These are phyloP conservation scores for Riparia riparia DNA, from an alignment of 2,113 vertebrate species.

Conservation along the genomic window DNA sequence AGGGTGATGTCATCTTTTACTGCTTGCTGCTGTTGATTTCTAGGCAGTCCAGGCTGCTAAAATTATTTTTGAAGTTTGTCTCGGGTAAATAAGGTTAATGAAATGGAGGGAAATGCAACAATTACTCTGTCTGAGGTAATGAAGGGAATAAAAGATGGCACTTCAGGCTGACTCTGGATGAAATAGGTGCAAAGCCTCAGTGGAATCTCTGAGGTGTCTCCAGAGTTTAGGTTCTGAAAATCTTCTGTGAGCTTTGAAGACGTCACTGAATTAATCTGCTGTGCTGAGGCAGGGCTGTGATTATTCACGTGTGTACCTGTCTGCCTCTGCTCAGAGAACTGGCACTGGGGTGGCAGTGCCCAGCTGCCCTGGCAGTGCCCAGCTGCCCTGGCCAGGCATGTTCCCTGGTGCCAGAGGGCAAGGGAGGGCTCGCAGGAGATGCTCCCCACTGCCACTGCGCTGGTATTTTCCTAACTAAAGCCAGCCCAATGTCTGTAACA, in stretches of 20 bases:
- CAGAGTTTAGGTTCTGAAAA: not conserved
- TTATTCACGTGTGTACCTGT: rapidly evolving
- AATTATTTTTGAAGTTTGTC: not conserved
- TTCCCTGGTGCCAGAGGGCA: not conserved
- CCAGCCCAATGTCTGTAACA: not conserved
- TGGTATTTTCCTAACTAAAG: not conserved
- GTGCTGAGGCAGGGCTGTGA: not conserved
- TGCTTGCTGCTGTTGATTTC: not conserved
- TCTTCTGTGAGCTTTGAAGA: not conserved
- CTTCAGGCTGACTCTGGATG: not conserved
- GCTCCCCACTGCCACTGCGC: not conserved
- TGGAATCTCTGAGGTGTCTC: not conserved
- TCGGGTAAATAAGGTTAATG: not conserved
- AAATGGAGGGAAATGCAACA: not conserved
- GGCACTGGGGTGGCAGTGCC: not conserved
- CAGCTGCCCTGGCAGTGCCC: not conserved
- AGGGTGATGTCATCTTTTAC: not conserved
- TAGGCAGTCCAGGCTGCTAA: not conserved
- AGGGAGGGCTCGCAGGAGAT: not conserved
- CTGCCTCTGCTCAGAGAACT: not conserved
- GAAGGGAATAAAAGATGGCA: not conserved
- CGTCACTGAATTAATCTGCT: rapidly evolving
- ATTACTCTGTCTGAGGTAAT: not conserved
- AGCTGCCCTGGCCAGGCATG: not conserved
- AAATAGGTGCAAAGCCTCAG: not conserved